A percentile compares a stretch with the other conserved stretches of the same genome.
phyloP scores from a whole-genome alignment of 1,140 invertebrate genomes.

The Diprion similis region DNA sequence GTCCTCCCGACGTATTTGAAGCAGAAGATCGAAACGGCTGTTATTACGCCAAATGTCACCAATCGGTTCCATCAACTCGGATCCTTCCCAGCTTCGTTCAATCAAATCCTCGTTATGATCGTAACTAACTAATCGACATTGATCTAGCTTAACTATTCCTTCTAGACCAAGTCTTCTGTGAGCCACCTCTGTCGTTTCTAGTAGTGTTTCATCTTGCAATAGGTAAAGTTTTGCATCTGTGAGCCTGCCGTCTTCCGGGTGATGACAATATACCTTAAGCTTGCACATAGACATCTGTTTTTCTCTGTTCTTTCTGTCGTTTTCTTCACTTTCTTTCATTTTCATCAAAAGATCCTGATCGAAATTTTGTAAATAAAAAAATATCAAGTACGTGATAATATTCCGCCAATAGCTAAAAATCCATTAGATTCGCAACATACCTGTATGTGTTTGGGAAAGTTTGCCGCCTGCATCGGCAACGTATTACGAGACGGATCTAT shows the following conservation, averaged over 20 bases:
- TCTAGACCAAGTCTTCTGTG: conserved; percentile 69
- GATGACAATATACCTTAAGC: conserved; percentile 70
- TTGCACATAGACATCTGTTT: conserved; percentile 69
- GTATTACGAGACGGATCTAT: conserved; percentile 77
- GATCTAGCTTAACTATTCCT: conserved; percentile 65
- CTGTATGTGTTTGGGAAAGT: conserved; percentile 80
- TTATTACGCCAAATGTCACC: conserved; percentile 57
- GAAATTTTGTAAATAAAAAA: conserved; percentile 24
- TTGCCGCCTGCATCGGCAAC: conserved; percentile 69
- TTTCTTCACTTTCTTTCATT: conserved; percentile 74
- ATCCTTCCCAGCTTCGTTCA: conserved; percentile 74
- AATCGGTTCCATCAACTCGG: conserved; percentile 65
- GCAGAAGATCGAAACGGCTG: conserved; percentile 67
- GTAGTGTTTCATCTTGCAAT: conserved; percentile 66
- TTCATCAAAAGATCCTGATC: conserved; percentile 67
- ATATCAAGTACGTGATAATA: conserved; percentile 10
- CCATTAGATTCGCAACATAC: conserved; percentile 36
- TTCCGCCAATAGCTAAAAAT: conserved; percentile 10
- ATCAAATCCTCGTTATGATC: conserved; percentile 72
- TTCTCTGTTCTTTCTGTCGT: conserved; percentile 66
- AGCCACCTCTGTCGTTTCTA: conserved; percentile 66
- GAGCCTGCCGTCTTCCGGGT: conserved; percentile 65
- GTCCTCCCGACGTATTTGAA: conserved; percentile 73
- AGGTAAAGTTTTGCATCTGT: conserved; percentile 65
- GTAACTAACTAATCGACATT: conserved; percentile 79